phyloP scores from a whole-genome alignment of 1,140 invertebrate genomes.

The Pseudomyrmex dendroicus region DNA sequence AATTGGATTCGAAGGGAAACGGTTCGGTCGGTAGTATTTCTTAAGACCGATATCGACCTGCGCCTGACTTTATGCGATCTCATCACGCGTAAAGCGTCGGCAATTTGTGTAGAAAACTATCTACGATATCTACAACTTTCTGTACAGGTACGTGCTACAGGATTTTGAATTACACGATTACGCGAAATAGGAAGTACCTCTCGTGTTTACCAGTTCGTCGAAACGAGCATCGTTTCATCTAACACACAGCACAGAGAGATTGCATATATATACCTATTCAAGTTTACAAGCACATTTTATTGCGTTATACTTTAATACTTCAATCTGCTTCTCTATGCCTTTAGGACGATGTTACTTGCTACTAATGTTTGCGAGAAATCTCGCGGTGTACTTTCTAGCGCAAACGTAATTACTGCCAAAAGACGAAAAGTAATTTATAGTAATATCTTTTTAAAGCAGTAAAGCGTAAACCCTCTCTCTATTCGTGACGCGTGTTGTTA shows the following conservation, averaged over 20 bases:
- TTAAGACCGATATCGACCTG: constrained; percentile 52
- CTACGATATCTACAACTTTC: constrained; percentile 17
- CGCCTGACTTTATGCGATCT: constrained; percentile 46
- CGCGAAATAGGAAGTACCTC: constrained; percentile 6
- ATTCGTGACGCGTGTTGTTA: too few species aligned
- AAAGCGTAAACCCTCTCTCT: background rate
- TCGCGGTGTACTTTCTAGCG: background rate
- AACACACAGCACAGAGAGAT: background rate
- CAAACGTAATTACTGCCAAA: background rate
- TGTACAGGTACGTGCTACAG: background rate
- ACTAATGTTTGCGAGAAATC: background rate
- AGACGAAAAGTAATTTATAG: background rate
- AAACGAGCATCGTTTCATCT: constrained; percentile 4
- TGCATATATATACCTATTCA: too few species aligned
- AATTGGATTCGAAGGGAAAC: constrained; percentile 62
- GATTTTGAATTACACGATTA: constrained; percentile 29
- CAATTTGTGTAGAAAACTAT: constrained; percentile 47
- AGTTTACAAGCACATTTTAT: background rate
- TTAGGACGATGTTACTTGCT: background rate
- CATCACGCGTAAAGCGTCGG: constrained; percentile 50
- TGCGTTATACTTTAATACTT: background rate
- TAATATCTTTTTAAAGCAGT: background rate
- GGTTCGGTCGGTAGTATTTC: constrained; percentile 21
- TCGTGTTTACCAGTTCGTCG: constrained; percentile 8
- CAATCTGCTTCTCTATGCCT: background rate